Base-by-base conservation (phyloP, 2,797 vertebrate species). In the Novumbra hubbsi region DNA sequence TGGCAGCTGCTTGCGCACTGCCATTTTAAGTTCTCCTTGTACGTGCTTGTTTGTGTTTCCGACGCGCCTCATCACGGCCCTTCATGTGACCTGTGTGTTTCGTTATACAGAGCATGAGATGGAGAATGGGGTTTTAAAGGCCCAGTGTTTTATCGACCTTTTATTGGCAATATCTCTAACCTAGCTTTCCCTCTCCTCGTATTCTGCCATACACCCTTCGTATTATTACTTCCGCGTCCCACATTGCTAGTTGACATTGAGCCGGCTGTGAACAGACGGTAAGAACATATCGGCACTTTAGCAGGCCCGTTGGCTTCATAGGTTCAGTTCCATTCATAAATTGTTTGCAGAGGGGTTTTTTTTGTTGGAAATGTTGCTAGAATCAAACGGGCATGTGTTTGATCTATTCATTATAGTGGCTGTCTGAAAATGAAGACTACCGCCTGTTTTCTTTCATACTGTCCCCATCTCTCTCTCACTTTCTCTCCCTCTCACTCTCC, bases 381-480 rank as follows among this genome's bases (percentile, higher is more conserved):
- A 70, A 64, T 38, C 65, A 65, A 80, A 73, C 78, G 50, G 74
- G 74, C 34, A 70, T 48, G 14, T 16, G 60, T 76, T 71, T 48
- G 63, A 50, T 52, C 69, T 63, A 78, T 76, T 24, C 28, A 72
- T 67, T 41, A n/a, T 49, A 65, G 24, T 4, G 27, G 14, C 27
- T 32, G 28, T 21, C 27, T 32, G 27, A 7, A 32, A 64, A 64
- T 64, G 24, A 5, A 60, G 55, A 24, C 55, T n/a, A 57, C 52
- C 52, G 7, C 19, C 55, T 57, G 55, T 8, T 38, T 49, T 67
- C 21, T 24, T 17, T 48, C 76, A 38, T 5, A 14, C 17, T 52
- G 17, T 48, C 11, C 66, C 49, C 71, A 19, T 66, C 63, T 38
- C 24, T 19, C 21, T n/a, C 38, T 30, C 15, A 16, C 71, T 64